Base-by-base conservation (phyloP, 2,113 vertebrate genomes). In the Numida meleagris region DNA sequence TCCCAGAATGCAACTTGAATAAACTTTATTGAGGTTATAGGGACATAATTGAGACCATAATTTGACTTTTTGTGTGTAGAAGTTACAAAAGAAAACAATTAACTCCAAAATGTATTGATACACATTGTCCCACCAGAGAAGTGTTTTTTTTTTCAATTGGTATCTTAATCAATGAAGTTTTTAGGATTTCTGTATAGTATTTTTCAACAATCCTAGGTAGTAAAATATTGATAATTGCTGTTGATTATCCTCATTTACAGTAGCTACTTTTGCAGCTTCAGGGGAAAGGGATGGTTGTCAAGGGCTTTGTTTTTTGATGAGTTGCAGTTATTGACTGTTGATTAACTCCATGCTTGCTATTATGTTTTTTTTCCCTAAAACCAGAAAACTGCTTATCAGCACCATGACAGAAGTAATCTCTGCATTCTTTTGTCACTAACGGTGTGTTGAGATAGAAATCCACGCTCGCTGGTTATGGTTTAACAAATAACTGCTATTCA, bases 221-320 rank as follows among this genome's bases (percentile, higher is more conserved):
- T 67, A 59, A 88, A 79, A 66, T 82, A 42, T 68, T 95, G 12
- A 23, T 86, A 93, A 72, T 75, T 87, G 45, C 10, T 0, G 3
- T 63, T 91, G 46, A 68, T 92, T 83, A 57, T 81, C 81, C 36
- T n/a, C 77, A 72, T 66, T 93, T 94, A 53, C 14, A 59, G 82
- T 66, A 84, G n/a, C 42, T 86, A 12, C 18, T 27, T 36, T 90
- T 82, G 21, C 16, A 76, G 36, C n/a, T 66, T 87, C 14, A 86
- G 62, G 34, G 19, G 27, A 94, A 79, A 13, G 61, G 2, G 14
- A 42, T 27, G 18, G 25, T 62, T 90, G 58, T 73, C 53, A 77
- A 16, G n/a, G 51, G 42, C 21, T 78, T 85, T 65, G 9, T 36
- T 65, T 90, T 76, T 87, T 66, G 48, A 74, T 62, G 29, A 78